Evolutionary conservation across 2,888 invertebrate species (phyloP), one percentile per base, ranked within the genome.

Genomic region (Elmis aenea): DNA sequence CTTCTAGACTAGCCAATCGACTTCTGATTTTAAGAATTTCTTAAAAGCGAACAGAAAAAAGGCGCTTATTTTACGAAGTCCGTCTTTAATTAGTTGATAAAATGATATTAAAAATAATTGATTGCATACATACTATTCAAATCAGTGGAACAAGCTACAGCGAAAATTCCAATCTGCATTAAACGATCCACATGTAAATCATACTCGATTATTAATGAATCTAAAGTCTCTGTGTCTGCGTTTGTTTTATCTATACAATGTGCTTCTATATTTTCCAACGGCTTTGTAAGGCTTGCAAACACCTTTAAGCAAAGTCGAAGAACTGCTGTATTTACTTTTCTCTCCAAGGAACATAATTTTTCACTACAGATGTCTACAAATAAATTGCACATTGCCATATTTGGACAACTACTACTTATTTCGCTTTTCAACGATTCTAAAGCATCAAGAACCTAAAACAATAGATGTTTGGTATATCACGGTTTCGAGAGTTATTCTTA

Each of bases 151-250:
- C 74, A 75, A 3, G 81, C 77, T 25, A 81, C 72, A n/a, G 83
- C 81, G 64, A 83, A 84, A 28, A 77, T 69, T 26, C 81, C 83
- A 51, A 83, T 79, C 55, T 83, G 82, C 64, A 79, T 67, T 28
- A 81, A 66, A 49, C 80, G 74, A 55, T 84, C 84, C 52, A 78
- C 77, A 39, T 77, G 73, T 44, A 77, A 66, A 69, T 84, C 84
- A 64, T 82, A 81, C 18, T 76, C 74, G 41, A 74, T 76, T 6
- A 81, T 71, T 38, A 71, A 66, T 13, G 57, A 54, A 38, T 74
- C 75, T 26, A 78, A 63, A 50, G 76, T 74, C 53, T 51, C 45
- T 66, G 12, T 30, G 55, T 46, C 39, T 64, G 24, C 42, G 13
- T 27, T 36, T 24, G 45, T 42, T 13, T 44, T 33, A 13, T 50